Base-by-base conservation (phyloP, 2,888 invertebrate genomes). In the Cartodere bifasciata region DNA sequence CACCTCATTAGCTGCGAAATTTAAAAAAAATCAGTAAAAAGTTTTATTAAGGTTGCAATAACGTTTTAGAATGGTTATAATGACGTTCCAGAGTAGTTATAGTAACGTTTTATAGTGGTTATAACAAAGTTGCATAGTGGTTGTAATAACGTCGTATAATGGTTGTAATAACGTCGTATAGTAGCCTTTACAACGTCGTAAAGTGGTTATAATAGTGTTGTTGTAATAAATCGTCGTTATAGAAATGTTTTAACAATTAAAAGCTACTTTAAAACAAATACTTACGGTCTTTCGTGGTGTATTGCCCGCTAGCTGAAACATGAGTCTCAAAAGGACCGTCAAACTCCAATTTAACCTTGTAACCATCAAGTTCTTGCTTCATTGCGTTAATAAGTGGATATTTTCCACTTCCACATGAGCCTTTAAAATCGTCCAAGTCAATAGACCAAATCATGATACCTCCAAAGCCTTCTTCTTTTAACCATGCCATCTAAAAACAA, bases 371-470 rank as follows among this genome's bases (percentile, higher is more conserved):
- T 51, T 90, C 88, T 50, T 87, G 81, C 42, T 76, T 79, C 69
- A 92, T 80, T 0, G 91, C 78, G 31, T 75, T 82, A 37, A 92
- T 75, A 25, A 94, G 65, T 0, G 94, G 94, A 57, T 82, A 94
- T 52, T 86, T 88, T 23, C 86, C 87, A 31, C 80, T 78, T 6
- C 91, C 90, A 49, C 94, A 94, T 6, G 77, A 74, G 6, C 91
- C 91, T 40, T 76, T 67, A 65, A 92, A 94, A 59, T 94, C 94
- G 50, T 94, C 94, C 87, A 92, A 83, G 50, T 94, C 92, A 14
- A 92, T 72, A 0, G 91, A 91, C 92, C 92, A 94, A 28, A 94
- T 81, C 88, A 94, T 94, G 33, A 92, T 87, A 12, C 94, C 94
- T 22, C 90, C 92, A 42, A 88, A 88, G 14, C 87, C 90, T 70